Conservation (phyloP, 2,888 invertebrate species). For the Hoplodrina blanda region DNA sequence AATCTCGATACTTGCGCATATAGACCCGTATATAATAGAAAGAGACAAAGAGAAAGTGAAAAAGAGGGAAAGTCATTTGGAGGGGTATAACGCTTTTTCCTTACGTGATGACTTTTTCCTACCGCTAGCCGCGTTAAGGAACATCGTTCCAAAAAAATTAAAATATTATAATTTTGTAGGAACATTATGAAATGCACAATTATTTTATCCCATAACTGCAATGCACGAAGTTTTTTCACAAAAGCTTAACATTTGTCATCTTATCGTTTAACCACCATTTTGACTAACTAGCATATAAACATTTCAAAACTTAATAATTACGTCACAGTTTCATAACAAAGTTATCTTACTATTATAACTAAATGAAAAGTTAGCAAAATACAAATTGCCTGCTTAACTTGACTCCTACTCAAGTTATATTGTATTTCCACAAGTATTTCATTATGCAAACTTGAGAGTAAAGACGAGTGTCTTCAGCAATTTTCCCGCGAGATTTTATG, state of each 20-base stretch:
- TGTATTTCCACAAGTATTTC: conserved; percentile 76
- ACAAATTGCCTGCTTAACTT: conserved; percentile 77
- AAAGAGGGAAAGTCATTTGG: too few relatives aligned
- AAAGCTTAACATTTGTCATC: background rate
- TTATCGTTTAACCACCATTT: conserved; percentile 13
- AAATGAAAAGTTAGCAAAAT: conserved; percentile 74
- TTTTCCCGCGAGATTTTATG: conserved; percentile 74
- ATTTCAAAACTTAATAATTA: conserved; percentile 41
- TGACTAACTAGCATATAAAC: conserved; percentile 13
- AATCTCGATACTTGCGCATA: too few relatives aligned
- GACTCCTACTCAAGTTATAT: conserved; percentile 68
- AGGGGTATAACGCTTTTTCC: too few relatives aligned
- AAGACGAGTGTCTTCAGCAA: conserved; percentile 74
- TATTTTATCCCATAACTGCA: too few relatives aligned
- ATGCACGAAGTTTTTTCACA: background rate
- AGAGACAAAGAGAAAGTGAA: too few relatives aligned
- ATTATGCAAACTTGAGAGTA: conserved; percentile 78
- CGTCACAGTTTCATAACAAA: conserved; percentile 45
- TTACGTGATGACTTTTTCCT: too few relatives aligned
- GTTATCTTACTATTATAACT: conserved; percentile 61
- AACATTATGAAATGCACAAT: too few relatives aligned
- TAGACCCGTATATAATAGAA: too few relatives aligned
- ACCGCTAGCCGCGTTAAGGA: too few relatives aligned
- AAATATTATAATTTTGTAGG: too few relatives aligned
- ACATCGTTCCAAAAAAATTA: too few relatives aligned